Evolutionary conservation across 2,113 vertebrate species (phyloP).

Genomic region (Otus sunia): DNA sequence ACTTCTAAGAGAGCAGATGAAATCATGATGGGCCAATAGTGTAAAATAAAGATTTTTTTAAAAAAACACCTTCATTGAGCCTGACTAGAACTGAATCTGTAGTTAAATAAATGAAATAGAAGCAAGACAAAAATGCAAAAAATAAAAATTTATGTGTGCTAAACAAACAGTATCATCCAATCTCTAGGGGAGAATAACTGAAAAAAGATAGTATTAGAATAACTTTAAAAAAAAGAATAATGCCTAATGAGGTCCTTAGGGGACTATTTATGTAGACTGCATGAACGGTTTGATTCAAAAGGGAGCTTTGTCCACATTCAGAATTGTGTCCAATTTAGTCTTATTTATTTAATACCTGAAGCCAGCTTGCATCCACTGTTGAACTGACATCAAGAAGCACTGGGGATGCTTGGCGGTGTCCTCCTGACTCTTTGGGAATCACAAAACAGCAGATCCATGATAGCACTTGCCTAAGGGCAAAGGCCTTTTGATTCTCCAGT

Average conservation of each 20-base stretch:
- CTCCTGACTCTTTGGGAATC: background rate
- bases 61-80: background rate
- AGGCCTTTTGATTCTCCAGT: background rate
- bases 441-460: accelerated
- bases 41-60: background rate
- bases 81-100: background rate
- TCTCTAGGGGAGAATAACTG: background rate
- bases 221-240: background rate
- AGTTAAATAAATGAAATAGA: background rate
- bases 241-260: background rate
- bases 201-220: background rate
- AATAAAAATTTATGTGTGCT: background rate
- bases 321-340: background rate
- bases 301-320: background rate
- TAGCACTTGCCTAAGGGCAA: background rate
- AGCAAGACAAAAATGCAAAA: background rate
- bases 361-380: background rate
- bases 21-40: background rate
- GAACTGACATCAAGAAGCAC: background rate
- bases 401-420: background rate
- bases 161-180: background rate
- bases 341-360: background rate
- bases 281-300: background rate
- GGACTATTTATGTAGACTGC: background rate
- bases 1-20: background rate